Base-by-base conservation (phyloP, 1,140 invertebrate genomes). In the Bombus difficillimus region DNA sequence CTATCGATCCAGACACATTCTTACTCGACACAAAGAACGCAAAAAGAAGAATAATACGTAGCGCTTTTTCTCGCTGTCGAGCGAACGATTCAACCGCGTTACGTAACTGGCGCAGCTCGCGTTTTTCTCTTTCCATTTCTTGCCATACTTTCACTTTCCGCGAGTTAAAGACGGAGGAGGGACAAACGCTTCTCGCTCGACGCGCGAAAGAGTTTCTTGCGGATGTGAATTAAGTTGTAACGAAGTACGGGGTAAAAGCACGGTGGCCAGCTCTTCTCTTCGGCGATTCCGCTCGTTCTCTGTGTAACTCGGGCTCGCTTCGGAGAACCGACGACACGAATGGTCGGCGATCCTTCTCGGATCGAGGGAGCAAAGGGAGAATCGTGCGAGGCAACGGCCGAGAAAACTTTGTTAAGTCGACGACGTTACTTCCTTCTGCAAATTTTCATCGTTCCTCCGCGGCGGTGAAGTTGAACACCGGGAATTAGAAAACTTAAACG, bases 191-290 rank as follows among this genome's bases (percentile, higher is more conserved):
- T 85, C 39, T 57, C 76, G 75, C 78, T 68, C 77, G 43, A 73
- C 68, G 66, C 75, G 71, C 75, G 73, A 83, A 78, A 77, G 86
- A 90, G 83, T 86, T 90, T 86, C 88, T 90, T 89, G 85, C 89
- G 74, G 85, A 85, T 71, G 79, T 83, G 86, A 92, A 92, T 92
- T 91, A 90, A 92, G 87, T 90, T 87, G 86, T 92, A 92, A 92
- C 88, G 90, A 92, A 92, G 88, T 91, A 53, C 47, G 47, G 18
- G 47, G 47, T 53, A 53, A 53, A 53, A 53, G 90, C 78, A 69
- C 78, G 83, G 88, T 73, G 79, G 64, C 82, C 53, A 77, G 85
- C 76, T 88, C 47, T 84, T 64, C 66, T 71, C 57, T 59, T 34
- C 53, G 18, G 37, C 82, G 69, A 85, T 81, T 66, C 64, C 77